Evolutionary conservation across 2,888 invertebrate genomes (phyloP).

Genomic region (Pyrrhosoma nymphula): DNA sequence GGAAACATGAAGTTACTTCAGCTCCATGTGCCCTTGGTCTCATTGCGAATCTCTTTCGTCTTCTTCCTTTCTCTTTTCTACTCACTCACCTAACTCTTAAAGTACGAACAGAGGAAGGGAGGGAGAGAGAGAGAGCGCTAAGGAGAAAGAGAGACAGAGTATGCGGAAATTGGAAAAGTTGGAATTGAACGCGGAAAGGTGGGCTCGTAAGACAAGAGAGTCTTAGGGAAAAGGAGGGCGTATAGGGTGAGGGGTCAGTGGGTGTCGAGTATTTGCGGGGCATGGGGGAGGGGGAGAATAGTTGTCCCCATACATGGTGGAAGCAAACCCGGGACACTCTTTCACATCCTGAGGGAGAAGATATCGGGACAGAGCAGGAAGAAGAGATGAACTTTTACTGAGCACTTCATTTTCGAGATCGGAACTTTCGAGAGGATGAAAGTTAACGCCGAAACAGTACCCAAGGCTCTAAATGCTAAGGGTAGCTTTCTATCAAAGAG

Average conservation of each 20-base stretch:
- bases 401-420: conserved; percentile 13
- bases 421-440: neutral
- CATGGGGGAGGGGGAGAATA: neutral
- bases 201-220: neutral
- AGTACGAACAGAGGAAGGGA: neutral
- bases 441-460: neutral
- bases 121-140: neutral
- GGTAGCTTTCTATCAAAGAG: no score
- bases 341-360: neutral
- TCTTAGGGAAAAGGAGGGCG: neutral
- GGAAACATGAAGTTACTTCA: neutral
- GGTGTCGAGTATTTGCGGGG: no score
- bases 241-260: neutral
- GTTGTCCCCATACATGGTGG: neutral
- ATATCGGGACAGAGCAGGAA: neutral
- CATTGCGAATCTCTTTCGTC: neutral
- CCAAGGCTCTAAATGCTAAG: neutral
- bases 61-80: neutral
- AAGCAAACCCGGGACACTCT: neutral
- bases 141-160: neutral
- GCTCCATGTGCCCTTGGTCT: neutral
- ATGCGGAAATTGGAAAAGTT: conserved; percentile 66
- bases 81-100: neutral
- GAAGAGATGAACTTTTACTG: conserved; percentile 6
- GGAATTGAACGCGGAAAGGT: conserved; percentile 50